Evolutionary conservation across 2,113 vertebrate species (phyloP).

Genomic region (Sitta europaea): DNA sequence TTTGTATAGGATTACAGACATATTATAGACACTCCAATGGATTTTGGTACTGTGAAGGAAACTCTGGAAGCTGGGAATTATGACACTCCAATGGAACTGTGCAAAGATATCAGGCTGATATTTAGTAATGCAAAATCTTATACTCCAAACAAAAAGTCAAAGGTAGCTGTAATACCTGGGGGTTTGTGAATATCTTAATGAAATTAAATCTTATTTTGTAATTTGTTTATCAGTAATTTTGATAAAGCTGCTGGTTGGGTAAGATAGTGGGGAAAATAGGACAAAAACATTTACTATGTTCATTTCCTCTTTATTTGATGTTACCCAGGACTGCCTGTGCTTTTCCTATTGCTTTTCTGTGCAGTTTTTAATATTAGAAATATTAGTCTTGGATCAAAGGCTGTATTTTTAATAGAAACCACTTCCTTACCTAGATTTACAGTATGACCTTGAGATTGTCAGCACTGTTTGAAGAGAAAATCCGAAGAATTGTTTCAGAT

Average conservation of each 20-base stretch:
- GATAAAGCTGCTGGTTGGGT: neutral
- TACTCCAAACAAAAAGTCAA: slow-evolving; percentile 95
- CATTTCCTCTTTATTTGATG: neutral
- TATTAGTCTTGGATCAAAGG: neutral
- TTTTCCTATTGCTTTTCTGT: neutral
- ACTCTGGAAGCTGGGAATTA: slow-evolving; percentile 85
- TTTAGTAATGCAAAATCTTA: slow-evolving; percentile 96
- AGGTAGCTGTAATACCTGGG: slow-evolving; percentile 72
- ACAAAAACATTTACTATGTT: neutral
- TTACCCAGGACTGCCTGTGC: neutral
- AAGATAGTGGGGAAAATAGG: neutral
- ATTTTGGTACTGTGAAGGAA: slow-evolving; percentile 87
- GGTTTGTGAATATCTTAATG: neutral
- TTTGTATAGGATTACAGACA: slow-evolving; percentile 84
- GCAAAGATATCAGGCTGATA: slow-evolving; percentile 93
- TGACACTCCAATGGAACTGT: slow-evolving; percentile 89
- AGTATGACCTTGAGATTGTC: slow-evolving; percentile 96
- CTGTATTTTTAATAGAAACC: neutral
- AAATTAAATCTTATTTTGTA: neutral
- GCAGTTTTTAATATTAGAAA: neutral
- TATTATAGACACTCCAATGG: slow-evolving; percentile 95
- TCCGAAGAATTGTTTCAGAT: slow-evolving; percentile 87
- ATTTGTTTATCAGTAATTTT: neutral
- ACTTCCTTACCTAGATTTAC: slow-evolving; percentile 81
- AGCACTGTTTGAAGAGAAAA: slow-evolving; percentile 91